Evolutionary conservation across 2,797 vertebrate genomes (phyloP), one percentile per base, ranked within the genome.

Genomic region (Cyprinodon diabolis): DNA sequence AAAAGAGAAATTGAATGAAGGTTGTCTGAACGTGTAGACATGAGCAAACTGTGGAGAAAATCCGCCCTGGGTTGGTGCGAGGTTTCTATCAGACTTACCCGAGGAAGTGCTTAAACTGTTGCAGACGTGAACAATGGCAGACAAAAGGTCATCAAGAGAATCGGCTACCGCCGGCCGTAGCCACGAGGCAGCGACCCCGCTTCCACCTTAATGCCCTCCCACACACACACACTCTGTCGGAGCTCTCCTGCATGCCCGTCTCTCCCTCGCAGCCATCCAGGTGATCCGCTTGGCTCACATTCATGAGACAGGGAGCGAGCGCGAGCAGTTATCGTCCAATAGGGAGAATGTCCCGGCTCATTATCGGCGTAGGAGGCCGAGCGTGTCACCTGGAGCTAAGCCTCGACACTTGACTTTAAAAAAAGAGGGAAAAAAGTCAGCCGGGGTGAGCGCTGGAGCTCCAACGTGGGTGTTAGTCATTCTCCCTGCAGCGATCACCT

Each of bases 131-230:
- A 91, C 89, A 86, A 90, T 86, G 90, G 91, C 91, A 91, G 91
- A 93, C 94, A 86, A 94, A 94, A 94, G 92, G 91, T 93, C 91
- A 91, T 68, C 78, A 12, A 62, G 77, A 91, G 86, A 91, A 88
- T 89, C 89, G 80, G 83, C 88, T 85, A 94, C 89, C 76, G 72
- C 76, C 45, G 86, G 93, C 85, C 71, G 87, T 90, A 90, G 84
- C 76, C 90, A 89, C 67, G 4, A 94, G 91, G 91, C 92, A 92
- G 88, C 89, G 93, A 92, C 95, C 92, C 95, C 90, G 92, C 96
- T 96, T 96, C 93, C 94, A 95, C 93, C 91, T 92, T 93, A 93
- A 94, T 93, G 92, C 93, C 84, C 90, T 88, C 90, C 86, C 48
- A 86, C 85, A 75, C 83, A 80, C 87, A 83, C 84, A 88, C 80